A percentile compares a stretch with the other conserved stretches of the same genome.
Evolutionary conservation across 2,113 vertebrate species (phyloP).

Genomic region (Megaceryle torquata): DNA sequence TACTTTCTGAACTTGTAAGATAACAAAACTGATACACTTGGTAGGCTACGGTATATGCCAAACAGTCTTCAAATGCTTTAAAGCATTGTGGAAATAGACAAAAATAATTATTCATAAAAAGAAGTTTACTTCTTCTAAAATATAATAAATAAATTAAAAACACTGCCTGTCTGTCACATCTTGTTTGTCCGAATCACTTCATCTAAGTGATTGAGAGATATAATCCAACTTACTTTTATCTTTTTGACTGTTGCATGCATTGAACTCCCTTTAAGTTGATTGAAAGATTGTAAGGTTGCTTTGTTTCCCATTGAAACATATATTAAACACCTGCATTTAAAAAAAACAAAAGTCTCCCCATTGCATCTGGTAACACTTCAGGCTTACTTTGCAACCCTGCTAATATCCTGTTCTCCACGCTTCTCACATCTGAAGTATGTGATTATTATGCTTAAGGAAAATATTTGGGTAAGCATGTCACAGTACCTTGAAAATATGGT

Average conservation of each 20-base stretch:
- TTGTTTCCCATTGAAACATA: constrained; percentile 19
- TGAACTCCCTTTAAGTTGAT: not conserved
- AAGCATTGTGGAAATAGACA: not conserved
- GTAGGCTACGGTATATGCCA: not conserved
- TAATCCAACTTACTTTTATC: not conserved
- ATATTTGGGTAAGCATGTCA: constrained; percentile 30
- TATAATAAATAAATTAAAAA: not conserved
- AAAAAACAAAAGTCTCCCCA: not conserved
- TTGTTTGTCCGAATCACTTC: not conserved
- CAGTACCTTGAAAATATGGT: constrained; percentile 70
- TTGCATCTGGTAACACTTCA: constrained; percentile 48
- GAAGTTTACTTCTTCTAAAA: not conserved
- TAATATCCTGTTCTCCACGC: constrained; percentile 24
- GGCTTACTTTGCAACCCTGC: not conserved
- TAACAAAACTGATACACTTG: not conserved
- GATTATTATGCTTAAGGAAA: constrained; percentile 34
- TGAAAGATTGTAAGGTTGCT: not conserved
- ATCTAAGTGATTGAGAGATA: not conserved
- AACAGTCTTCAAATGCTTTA: not conserved
- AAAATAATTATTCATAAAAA: not conserved
- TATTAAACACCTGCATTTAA: not conserved
- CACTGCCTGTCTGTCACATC: not conserved
- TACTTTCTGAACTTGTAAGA: not conserved
- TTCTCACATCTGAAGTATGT: constrained; percentile 29
- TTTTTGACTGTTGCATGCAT: not conserved